A percentile compares a stretch with the other conserved stretches of the same genome.
Evolutionary conservation across 2,888 invertebrate species (phyloP).

Genomic region (Buathra laborator): DNA sequence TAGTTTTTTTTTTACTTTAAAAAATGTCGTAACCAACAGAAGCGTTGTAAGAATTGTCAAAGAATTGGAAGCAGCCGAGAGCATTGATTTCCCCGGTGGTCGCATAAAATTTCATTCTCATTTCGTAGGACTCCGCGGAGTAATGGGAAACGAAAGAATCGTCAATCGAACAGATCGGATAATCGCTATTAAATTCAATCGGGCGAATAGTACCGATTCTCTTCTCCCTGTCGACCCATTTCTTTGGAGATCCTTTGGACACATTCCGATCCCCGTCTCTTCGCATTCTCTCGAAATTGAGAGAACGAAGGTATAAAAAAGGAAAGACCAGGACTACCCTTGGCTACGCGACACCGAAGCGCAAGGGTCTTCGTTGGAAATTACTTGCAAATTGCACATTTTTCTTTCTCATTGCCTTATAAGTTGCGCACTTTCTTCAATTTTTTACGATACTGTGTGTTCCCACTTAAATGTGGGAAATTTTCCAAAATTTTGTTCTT

Average conservation of each 20-base stretch:
- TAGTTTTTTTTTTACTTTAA: too few species aligned
- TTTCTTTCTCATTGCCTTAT: too few species aligned
- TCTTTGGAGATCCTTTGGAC: neutral
- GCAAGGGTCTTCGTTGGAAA: too few species aligned
- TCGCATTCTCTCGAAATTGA: constrained; percentile 40
- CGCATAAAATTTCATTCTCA: neutral
- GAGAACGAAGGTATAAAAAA: constrained; percentile 73
- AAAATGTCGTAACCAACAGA: too few species aligned
- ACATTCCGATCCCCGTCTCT: neutral
- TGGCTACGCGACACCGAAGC: too few species aligned
- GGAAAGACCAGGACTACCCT: too few species aligned
- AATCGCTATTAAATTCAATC: constrained; percentile 76
- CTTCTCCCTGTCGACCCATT: constrained; percentile 38
- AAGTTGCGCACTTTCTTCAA: too few species aligned
- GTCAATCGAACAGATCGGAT: constrained; percentile 75
- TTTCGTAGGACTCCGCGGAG: constrained; percentile 27
- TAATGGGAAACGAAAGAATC: constrained; percentile 24
- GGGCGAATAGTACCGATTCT: constrained; percentile 74
- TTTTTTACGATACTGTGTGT: too few species aligned
- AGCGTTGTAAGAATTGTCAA: neutral
- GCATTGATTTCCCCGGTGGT: neutral
- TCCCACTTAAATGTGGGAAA: too few species aligned
- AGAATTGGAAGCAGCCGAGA: neutral
- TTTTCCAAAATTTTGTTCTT: too few species aligned
- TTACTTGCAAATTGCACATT: too few species aligned